Evolutionary conservation across 2,113 vertebrate species (phyloP), one percentile per base, ranked within the genome.

Genomic region (Pangasianodon hypophthalmus): DNA sequence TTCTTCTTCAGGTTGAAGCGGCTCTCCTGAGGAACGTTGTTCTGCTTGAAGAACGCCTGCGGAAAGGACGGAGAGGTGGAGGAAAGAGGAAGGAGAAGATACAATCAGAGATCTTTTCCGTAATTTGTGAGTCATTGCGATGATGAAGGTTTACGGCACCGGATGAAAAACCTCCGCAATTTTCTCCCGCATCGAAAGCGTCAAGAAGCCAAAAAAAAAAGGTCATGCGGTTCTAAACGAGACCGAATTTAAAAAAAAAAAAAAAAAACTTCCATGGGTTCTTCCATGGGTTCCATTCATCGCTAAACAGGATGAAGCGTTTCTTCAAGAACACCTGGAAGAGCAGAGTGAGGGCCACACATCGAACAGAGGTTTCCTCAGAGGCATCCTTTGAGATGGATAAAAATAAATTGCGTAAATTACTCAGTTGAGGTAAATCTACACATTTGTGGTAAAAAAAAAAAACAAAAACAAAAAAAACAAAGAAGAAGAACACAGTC

Each of bases 1-100:
- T 99, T 99, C 94, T 99, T 99, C 95, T 99, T 99, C 93, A 99
- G 94, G 95, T 99, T 99, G 93, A 99, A 99, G 56, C 98, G 97
- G 69, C 98, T 99, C 95, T 99, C 98, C 93, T 99, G 98, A 82
- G 98, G 98, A 32, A 99, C 98, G 0, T 99, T 99, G 94, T 99
- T 99, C 95, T 99, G 98, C 93, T 99, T 98, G 95, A 99, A 99
- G 94, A 99, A 99, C 0, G 98, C 97, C 98, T 99, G 92, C n/a
- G 92, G 84, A 4, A 41, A 13, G 82, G 44, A 91, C 2, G 26
- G 26, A 56, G 7, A 56, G 3, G 58, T n/a, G 2, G 69, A 24
- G 14, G 8, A 24, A 2, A 46, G 7, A 29, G 41, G 16, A 13
- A 6, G 29, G 56, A 50, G 13, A 26, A n/a, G 29, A 67, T 7